These are phyloP conservation scores for Campoplex nolae DNA, from an alignment of 2,888 invertebrate species.

Conservation along the genomic window DNA sequence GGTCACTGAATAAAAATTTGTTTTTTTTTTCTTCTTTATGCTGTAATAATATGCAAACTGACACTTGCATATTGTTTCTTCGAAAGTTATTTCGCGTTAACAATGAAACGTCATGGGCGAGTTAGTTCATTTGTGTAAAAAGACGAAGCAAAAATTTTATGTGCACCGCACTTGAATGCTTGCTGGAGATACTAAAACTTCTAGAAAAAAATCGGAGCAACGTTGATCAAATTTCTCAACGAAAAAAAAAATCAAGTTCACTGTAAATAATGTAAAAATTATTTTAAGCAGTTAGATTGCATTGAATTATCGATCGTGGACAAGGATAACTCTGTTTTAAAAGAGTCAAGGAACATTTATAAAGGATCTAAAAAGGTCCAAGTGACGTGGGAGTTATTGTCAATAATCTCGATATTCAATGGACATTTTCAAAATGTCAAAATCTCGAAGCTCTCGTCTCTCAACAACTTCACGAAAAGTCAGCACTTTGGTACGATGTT, in stretches of 20 bases:
- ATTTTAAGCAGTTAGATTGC: not conserved
- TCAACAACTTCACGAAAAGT: not conserved
- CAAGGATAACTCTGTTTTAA: not conserved
- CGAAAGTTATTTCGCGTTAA: not conserved
- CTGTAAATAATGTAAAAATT: not conserved
- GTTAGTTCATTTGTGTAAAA: not conserved
- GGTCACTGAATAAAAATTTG: not conserved
- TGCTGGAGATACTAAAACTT: not conserved
- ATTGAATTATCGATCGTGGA: not conserved
- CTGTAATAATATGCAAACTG: not conserved
- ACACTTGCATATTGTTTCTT: not conserved
- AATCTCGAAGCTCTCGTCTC: not conserved
- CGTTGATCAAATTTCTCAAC: not conserved
- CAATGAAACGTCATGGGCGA: not conserved
- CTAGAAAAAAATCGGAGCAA: not conserved
- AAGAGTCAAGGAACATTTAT: not conserved
- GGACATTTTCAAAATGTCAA: conserved; percentile 36
- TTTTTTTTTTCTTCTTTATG: not conserved
- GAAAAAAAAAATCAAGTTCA: not conserved
- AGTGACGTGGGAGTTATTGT: conserved; percentile 17
- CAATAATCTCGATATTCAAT: conserved; percentile 25
- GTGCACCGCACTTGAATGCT: too few species aligned
- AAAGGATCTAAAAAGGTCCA: not conserved
- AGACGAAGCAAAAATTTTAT: not conserved
- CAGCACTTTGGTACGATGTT: not conserved